These are phyloP conservation scores for Cygnus olor DNA, from an alignment of 2,797 vertebrate genomes.

Conservation along the genomic window DNA sequence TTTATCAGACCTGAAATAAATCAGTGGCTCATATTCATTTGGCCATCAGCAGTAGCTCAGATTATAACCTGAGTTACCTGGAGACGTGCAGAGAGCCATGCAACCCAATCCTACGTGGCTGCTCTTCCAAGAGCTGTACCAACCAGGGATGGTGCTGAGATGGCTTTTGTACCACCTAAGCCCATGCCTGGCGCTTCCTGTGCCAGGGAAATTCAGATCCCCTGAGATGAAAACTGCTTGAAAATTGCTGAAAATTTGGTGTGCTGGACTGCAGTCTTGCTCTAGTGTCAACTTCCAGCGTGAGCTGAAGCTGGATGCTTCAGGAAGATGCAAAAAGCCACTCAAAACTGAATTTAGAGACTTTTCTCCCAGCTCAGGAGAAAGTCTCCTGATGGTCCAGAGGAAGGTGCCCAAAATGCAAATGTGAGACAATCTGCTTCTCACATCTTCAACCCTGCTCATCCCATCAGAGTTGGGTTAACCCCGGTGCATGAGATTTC, in stretches of 20 bases:
- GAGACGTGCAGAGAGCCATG: neutral
- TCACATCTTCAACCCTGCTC: neutral
- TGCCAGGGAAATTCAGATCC: neutral
- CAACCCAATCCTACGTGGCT: neutral
- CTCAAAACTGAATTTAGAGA: neutral
- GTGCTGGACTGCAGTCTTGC: neutral
- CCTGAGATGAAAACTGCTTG: neutral
- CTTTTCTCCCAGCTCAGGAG: neutral
- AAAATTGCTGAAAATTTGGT: neutral
- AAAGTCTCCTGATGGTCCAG: neutral
- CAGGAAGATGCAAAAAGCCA: neutral
- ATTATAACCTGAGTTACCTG: neutral
- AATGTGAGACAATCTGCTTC: neutral
- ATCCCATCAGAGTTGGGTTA: neutral
- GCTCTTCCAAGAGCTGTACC: neutral
- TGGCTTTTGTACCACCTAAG: neutral
- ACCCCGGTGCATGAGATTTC: neutral
- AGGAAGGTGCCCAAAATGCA: neutral
- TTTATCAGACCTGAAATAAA: neutral
- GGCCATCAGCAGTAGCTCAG: neutral
- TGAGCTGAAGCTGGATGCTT: neutral
- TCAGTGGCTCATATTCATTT: neutral
- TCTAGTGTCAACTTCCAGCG: neutral
- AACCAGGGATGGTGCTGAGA: neutral
- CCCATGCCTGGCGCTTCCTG: accelerated